phyloP scores from a whole-genome alignment of 2,113 vertebrate genomes.

The Gymnogyps californianus region DNA sequence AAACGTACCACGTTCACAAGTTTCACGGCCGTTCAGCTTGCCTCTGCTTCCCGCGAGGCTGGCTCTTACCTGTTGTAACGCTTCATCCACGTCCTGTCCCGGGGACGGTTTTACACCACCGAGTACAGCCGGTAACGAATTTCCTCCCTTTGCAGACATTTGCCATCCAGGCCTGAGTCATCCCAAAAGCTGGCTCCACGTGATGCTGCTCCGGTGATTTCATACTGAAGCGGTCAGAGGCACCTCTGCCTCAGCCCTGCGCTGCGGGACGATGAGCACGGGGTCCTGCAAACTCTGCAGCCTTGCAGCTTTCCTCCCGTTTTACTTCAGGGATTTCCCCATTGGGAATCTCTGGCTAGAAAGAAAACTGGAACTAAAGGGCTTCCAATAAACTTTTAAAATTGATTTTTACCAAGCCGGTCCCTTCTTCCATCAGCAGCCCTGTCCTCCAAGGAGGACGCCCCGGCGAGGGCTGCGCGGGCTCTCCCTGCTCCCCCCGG shows the following conservation, averaged over 20 bases:
- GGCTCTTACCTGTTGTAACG: background rate
- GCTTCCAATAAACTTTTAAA: background rate
- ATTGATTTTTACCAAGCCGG: background rate
- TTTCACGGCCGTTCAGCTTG: background rate
- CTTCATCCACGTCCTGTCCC: background rate
- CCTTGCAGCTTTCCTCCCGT: background rate
- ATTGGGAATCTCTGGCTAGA: background rate
- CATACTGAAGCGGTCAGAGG: background rate
- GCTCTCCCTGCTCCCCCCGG: background rate
- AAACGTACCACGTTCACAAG: background rate
- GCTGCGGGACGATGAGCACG: background rate
- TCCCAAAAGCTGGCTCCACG: background rate
- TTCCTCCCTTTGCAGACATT: background rate
- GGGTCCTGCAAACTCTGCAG: background rate
- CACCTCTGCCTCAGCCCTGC: background rate
- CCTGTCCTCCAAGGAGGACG: background rate
- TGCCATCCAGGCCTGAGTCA: background rate
- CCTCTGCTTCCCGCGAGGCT: background rate
- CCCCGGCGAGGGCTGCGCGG: accelerated
- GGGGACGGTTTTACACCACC: background rate
- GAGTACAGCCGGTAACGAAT: background rate
- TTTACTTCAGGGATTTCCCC: background rate
- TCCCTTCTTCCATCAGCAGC: background rate
- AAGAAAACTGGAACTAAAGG: background rate
- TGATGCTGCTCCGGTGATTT: background rate